These are phyloP conservation scores for Trochalopteron elliotii DNA, from an alignment of 2,113 vertebrate genomes.

Conservation along the genomic window DNA sequence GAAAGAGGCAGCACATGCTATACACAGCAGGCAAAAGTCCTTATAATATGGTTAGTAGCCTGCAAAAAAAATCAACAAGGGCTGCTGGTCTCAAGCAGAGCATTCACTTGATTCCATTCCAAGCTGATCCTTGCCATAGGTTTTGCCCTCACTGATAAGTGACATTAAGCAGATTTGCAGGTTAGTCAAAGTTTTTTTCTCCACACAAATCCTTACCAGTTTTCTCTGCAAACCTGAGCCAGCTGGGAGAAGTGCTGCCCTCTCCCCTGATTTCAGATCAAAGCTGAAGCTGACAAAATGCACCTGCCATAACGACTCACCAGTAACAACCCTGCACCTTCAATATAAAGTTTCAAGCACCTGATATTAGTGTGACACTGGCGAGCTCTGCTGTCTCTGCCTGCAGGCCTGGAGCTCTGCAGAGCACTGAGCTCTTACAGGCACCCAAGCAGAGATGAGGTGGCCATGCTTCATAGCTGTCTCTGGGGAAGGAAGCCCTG, in stretches of 20 bases:
- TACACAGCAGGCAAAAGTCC: background rate
- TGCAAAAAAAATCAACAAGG: background rate
- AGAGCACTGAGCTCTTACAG: background rate
- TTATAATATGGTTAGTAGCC: background rate
- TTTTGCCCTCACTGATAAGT: background rate
- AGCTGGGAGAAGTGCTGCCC: background rate
- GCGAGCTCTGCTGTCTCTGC: background rate
- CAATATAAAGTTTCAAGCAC: slow-evolving; percentile 27
- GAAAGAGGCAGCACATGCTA: background rate
- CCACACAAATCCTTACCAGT: background rate
- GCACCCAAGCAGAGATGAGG: background rate
- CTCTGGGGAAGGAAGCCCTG: background rate
- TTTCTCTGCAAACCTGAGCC: background rate
- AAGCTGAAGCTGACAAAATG: slow-evolving; percentile 2
- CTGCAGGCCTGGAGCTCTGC: background rate
- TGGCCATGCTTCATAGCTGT: background rate
- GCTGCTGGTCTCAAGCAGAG: background rate
- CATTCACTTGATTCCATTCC: background rate
- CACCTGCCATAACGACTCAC: background rate
- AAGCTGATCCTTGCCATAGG: background rate
- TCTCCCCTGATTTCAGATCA: background rate
- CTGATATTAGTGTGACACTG: background rate
- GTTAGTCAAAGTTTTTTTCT: background rate
- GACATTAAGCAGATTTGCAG: background rate
- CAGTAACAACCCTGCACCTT: background rate